Base-by-base conservation (phyloP, 2,113 vertebrate species). In the Motacilla tschutschensis region DNA sequence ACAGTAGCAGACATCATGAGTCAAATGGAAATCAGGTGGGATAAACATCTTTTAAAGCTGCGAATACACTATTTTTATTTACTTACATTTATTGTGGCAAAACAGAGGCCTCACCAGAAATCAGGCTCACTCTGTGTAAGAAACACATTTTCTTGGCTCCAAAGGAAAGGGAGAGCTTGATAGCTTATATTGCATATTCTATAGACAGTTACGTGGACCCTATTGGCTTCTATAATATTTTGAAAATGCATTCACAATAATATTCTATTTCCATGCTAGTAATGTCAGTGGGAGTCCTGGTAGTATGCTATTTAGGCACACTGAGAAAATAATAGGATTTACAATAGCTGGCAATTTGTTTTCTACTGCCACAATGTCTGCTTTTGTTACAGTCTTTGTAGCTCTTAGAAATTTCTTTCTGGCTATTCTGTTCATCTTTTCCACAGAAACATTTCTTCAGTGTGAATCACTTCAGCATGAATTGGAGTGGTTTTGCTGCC, bases 281-380 rank as follows among this genome's bases (percentile, higher is more conserved):
- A 91, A 90, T 91, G 78, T 91, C 93, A 93, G 88, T 91, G 80
- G 93, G 95, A 94, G 83, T 89, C 90, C 91, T 93, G 62, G 75
- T 84, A 94, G 93, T 73, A 76, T 24, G 69, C 88, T 94, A 91
- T 93, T 95, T 94, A 95, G 80, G 91, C 88, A 77, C 72, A 94
- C 94, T 90, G 92, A 90, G 95, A 95, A 95, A 96, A 96, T 95
- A 95, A 95, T 93, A 94, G 90, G 92, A 94, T 95, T 95, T 94
- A 94, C 95, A 95, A 94, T 93, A 95, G 93, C 94, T 75, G 72
- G 93, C 93, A 96, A 96, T 96, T 95, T 96, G 90, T 95, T 94
- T 95, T 95, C 88, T 69, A 29, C 87, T 90, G 88, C 82, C 82
- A 93, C 65, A 76, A 85, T 63, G 65, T 73, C 83, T 79, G 83